Evolutionary conservation across 2,888 invertebrate species (phyloP).

Genomic region (Acanthococcus lagerstroemiae): DNA sequence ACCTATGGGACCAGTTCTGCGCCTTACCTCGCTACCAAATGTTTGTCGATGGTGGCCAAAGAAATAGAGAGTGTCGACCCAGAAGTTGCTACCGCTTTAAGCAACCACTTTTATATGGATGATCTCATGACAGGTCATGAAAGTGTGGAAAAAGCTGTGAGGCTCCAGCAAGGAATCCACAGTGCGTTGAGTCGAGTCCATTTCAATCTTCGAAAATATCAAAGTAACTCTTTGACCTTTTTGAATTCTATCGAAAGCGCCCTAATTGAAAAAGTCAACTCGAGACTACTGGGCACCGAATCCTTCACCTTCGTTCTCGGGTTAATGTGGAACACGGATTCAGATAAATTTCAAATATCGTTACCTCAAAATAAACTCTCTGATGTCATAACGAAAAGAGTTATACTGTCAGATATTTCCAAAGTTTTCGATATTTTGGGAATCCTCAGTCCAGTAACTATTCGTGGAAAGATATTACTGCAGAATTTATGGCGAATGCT

Average conservation of each 20-base stretch:
- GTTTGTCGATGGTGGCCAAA: constrained; percentile 37
- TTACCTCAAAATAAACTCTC: neutral
- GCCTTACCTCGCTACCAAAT: constrained; percentile 38
- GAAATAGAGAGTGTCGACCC: constrained; percentile 31
- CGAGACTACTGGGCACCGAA: neutral
- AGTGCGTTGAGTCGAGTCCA: constrained; percentile 12
- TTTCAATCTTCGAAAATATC: constrained; percentile 36
- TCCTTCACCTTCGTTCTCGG: neutral
- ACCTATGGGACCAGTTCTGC: no score
- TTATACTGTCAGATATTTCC: constrained; percentile 34
- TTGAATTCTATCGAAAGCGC: constrained; percentile 1
- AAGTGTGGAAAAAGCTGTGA: constrained; percentile 33
- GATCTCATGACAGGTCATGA: constrained; percentile 37
- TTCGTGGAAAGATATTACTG: constrained; percentile 35
- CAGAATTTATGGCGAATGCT: constrained; percentile 34
- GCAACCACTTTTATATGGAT: constrained; percentile 39
- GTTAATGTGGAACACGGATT: constrained; percentile 31
- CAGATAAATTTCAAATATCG: constrained; percentile 16
- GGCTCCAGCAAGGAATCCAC: constrained; percentile 32
- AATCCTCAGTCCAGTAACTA: constrained; percentile 35
- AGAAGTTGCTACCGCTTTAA: constrained; percentile 29
- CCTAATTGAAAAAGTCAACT: neutral
- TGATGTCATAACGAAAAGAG: constrained; percentile 31
- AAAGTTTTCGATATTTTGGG: constrained; percentile 37
- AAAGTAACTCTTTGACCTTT: constrained; percentile 31